phyloP scores from a whole-genome alignment of 2,797 vertebrate species.

The Salmo trutta region DNA sequence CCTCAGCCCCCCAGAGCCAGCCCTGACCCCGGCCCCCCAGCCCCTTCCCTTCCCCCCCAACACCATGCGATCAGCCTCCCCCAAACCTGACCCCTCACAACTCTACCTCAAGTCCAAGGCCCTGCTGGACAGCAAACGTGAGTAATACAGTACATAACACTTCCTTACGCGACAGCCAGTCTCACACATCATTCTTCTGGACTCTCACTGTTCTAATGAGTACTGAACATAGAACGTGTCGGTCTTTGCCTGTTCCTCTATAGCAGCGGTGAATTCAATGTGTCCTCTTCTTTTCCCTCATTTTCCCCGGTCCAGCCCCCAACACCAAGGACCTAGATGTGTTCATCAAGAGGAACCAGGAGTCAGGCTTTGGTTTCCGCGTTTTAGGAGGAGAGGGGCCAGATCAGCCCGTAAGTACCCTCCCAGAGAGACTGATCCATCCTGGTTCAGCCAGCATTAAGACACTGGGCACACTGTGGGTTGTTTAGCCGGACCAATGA shows the following conservation, averaged over 20 bases:
- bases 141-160: constrained; percentile 62
- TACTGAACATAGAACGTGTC: neutral
- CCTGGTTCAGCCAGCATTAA: neutral
- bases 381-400: constrained; percentile 97
- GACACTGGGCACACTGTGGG: neutral
- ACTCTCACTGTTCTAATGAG: neutral
- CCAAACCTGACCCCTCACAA: constrained; percentile 91
- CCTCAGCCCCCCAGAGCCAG: constrained; percentile 61
- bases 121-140: constrained; percentile 92
- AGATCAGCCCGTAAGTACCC: constrained; percentile 87
- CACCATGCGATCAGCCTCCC: constrained; percentile 81
- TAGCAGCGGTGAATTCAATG: neutral
- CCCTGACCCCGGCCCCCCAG: constrained; percentile 64
- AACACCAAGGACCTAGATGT: constrained; percentile 96
- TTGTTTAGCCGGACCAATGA: neutral
- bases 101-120: constrained; percentile 96
- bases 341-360: constrained; percentile 94
- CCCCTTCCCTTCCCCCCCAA: constrained; percentile 82
- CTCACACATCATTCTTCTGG: neutral
- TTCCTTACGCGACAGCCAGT: neutral
- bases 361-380: constrained; percentile 96
- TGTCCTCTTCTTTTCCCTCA: neutral
- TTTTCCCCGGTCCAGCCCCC: constrained; percentile 74
- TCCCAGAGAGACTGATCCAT: neutral
- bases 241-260: neutral